A percentile compares a stretch with the other conserved stretches of the same genome.
phyloP scores from a whole-genome alignment of 2,113 vertebrate species.

The Patagioenas fasciata region DNA sequence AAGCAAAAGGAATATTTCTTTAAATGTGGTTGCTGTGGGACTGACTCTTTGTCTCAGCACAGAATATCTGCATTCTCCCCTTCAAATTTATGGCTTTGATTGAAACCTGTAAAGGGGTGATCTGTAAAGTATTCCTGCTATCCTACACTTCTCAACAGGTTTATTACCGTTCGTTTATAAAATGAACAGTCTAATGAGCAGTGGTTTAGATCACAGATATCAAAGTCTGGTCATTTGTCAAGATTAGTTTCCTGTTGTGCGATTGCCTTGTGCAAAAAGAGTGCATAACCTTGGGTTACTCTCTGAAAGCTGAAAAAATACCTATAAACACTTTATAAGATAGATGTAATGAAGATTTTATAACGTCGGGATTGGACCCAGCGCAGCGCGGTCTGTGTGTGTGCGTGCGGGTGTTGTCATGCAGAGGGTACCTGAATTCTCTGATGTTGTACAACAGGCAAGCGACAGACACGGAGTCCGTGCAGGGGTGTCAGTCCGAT shows the following conservation, averaged over 20 bases:
- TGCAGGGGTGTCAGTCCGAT: neutral
- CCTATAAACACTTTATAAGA: conserved; percentile 10
- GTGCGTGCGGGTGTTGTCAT: neutral
- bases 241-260: conserved; percentile 69
- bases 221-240: conserved; percentile 71
- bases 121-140: conserved; percentile 69
- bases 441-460: neutral
- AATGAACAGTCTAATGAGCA: conserved; percentile 67
- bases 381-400: rapidly evolving
- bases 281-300: conserved; percentile 24
- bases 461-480: neutral
- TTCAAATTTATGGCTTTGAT: conserved; percentile 46
- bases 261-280: conserved; percentile 31
- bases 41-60: conserved; percentile 8
- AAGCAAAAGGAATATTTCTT: neutral
- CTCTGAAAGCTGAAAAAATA: conserved; percentile 39
- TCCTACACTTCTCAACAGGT: conserved; percentile 67
- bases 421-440: neutral
- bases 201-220: conserved; percentile 68
- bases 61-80: neutral
- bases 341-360: conserved; percentile 14
- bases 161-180: conserved; percentile 66
- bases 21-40: neutral
- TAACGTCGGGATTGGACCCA: neutral
- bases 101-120: conserved; percentile 58